phyloP scores from a whole-genome alignment of 2,888 invertebrate genomes.

The Pachydiplax longipennis region DNA sequence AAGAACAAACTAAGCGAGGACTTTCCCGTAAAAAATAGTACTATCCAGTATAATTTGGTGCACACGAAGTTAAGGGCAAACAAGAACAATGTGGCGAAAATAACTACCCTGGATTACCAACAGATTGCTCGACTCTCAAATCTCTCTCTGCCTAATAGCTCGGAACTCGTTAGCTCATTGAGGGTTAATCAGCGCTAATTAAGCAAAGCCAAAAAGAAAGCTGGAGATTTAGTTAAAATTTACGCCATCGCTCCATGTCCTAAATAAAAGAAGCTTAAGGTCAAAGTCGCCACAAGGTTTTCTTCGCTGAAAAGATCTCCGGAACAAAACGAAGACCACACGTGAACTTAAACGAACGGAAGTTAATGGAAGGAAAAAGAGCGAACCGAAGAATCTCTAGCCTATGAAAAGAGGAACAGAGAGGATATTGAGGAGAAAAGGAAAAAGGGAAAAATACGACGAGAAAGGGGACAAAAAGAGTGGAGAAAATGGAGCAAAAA shows the following conservation, averaged over 20 bases:
- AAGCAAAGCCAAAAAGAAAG: neutral
- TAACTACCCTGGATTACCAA: neutral
- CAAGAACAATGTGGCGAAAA: neutral
- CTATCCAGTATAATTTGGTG: neutral
- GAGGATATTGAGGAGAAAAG: neutral
- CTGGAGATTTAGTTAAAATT: neutral
- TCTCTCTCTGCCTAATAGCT: neutral
- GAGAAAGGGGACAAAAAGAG: neutral
- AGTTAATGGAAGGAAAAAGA: conserved; percentile 33
- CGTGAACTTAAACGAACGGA: conserved; percentile 1
- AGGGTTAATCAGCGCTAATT: neutral
- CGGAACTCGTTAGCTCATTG: neutral
- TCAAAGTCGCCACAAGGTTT: neutral
- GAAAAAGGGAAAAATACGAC: neutral
- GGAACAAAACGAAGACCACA: conserved; percentile 1
- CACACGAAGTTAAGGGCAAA: neutral
- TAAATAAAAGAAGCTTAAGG: neutral
- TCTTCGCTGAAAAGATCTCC: neutral
- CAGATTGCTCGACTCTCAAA: neutral
- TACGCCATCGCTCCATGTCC: neutral
- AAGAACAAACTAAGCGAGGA: neutral
- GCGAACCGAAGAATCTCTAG: neutral
- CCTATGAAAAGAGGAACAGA: conserved; percentile 13
- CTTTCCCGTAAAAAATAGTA: neutral
- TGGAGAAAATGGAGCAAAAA: neutral